Evolutionary conservation across 2,797 vertebrate species (phyloP).

Genomic region (Clarias fuscus): DNA sequence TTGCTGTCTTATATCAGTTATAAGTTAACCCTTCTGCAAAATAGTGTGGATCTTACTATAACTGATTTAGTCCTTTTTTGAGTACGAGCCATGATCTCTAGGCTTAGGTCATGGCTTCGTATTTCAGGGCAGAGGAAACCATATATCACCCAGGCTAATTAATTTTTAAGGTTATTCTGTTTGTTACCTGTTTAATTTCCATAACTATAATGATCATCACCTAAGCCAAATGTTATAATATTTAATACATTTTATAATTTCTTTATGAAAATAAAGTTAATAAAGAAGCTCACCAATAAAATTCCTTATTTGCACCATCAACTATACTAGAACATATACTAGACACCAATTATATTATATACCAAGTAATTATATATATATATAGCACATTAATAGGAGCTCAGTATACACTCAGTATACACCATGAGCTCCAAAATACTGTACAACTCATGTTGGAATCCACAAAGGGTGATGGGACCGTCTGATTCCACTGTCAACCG

Average conservation of each 20-base stretch:
- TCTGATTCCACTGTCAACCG: slow-evolving; percentile 49
- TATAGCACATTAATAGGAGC: background rate
- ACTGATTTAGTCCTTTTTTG: background rate
- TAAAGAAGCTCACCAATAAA: background rate
- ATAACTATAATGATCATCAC: background rate
- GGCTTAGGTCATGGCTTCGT: background rate
- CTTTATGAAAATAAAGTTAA: background rate
- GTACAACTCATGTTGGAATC: slow-evolving; percentile 39
- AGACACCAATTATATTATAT: background rate
- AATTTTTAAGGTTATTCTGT: background rate
- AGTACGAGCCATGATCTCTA: background rate
- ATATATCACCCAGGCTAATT: background rate
- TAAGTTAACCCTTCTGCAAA: background rate
- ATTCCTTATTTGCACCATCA: background rate
- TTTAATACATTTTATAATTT: too few relatives aligned
- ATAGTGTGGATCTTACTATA: background rate
- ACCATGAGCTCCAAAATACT: slow-evolving; percentile 18
- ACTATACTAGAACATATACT: background rate
- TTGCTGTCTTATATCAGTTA: background rate
- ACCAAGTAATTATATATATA: too few relatives aligned
- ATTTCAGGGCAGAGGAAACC: background rate
- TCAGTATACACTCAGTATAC: slow-evolving; percentile 2
- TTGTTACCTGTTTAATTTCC: background rate
- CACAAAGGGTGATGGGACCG: slow-evolving; percentile 57
- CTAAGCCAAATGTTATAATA: background rate